phyloP scores from a whole-genome alignment of 2,888 invertebrate species.

The Drosophila picticornis region DNA sequence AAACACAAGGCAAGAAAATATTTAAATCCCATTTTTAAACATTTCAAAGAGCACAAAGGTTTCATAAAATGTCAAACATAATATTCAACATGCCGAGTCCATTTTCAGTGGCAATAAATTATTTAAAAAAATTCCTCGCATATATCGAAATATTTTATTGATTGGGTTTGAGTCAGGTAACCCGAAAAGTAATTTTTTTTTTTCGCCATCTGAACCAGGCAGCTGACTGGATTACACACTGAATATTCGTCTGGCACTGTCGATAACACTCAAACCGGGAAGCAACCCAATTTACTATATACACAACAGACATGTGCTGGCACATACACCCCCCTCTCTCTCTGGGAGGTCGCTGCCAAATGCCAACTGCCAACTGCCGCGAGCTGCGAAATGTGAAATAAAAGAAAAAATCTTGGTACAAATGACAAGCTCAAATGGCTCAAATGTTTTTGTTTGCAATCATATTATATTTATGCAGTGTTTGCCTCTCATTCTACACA shows the following conservation, averaged over 20 bases:
- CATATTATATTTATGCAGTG: slow-evolving; percentile 80
- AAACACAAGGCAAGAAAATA: neutral
- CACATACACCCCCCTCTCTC: slow-evolving; percentile 7
- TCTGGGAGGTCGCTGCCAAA: slow-evolving; percentile 24
- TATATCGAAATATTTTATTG: slow-evolving; percentile 20
- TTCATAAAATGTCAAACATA: neutral
- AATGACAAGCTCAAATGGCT: slow-evolving; percentile 76
- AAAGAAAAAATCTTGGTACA: slow-evolving; percentile 49
- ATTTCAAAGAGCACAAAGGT: neutral
- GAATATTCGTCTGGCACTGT: slow-evolving; percentile 28
- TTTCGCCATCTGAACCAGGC: slow-evolving; percentile 21
- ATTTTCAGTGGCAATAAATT: slow-evolving; percentile 7
- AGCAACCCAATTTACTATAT: slow-evolving; percentile 27
- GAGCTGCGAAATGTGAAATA: slow-evolving; percentile 24
- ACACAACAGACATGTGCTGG: slow-evolving; percentile 2
- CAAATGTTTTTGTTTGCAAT: slow-evolving; percentile 80
- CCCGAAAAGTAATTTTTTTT: neutral
- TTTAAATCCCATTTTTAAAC: neutral
- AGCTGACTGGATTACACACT: slow-evolving; percentile 26
- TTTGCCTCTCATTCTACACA: slow-evolving; percentile 39
- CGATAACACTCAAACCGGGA: slow-evolving; percentile 17
- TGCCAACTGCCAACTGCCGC: slow-evolving; percentile 40
- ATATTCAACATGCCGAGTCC: neutral
- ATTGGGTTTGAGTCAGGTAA: slow-evolving; percentile 27
- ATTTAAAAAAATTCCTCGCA: slow-evolving; percentile 17